Percentiles rank a stretch among this genome's conserved stretches.
Evolutionary conservation across 1,140 invertebrate species (phyloP).

Genomic region (Drosophila athabasca): DNA sequence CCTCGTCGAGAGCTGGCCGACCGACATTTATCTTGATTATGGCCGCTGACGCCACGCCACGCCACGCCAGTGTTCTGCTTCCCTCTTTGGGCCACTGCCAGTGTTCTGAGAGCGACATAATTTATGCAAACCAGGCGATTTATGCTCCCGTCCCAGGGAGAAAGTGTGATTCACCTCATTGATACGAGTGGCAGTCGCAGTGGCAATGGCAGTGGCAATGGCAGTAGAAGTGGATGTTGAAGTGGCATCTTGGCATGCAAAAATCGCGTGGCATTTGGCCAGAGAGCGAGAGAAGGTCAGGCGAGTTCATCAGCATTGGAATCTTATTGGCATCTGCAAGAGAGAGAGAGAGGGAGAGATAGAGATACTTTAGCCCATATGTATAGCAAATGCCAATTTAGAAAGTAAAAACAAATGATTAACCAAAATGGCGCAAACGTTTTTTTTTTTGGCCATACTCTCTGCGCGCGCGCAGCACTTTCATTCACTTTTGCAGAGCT

Average conservation of each 20-base stretch:
- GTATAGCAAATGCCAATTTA: slow-evolving; percentile 79
- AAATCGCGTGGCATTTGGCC: slow-evolving; percentile 51
- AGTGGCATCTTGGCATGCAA: slow-evolving; percentile 30
- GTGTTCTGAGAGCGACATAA: slow-evolving; percentile 73
- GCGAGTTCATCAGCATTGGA: slow-evolving; percentile 54
- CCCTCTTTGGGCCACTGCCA: slow-evolving; percentile 14
- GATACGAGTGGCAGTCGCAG: slow-evolving; percentile 34
- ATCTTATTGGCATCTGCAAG: background rate
- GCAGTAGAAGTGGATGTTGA: slow-evolving; percentile 4
- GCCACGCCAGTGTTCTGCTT: slow-evolving; percentile 17
- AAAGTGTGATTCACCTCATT: slow-evolving; percentile 78
- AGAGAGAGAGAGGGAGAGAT: background rate
- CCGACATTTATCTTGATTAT: slow-evolving; percentile 81
- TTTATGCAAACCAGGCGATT: slow-evolving; percentile 59
- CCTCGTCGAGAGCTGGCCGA: slow-evolving; percentile 43
- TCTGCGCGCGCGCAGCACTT: slow-evolving; percentile 54
- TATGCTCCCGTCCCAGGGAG: slow-evolving; percentile 57
- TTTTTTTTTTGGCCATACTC: slow-evolving; percentile 2
- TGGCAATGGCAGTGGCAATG: slow-evolving; percentile 1
- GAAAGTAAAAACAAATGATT: slow-evolving; percentile 81
- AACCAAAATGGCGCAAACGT: slow-evolving; percentile 57
- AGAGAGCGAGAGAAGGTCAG: slow-evolving; percentile 48
- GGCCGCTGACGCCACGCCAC: slow-evolving; percentile 33
- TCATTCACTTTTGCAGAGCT: slow-evolving; percentile 68
- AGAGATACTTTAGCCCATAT: slow-evolving; percentile 50